A percentile compares a stretch with the other conserved stretches of the same genome.
These are phyloP conservation scores for Cromileptes altivelis DNA, from an alignment of 2,113 vertebrate species.

Conservation along the genomic window DNA sequence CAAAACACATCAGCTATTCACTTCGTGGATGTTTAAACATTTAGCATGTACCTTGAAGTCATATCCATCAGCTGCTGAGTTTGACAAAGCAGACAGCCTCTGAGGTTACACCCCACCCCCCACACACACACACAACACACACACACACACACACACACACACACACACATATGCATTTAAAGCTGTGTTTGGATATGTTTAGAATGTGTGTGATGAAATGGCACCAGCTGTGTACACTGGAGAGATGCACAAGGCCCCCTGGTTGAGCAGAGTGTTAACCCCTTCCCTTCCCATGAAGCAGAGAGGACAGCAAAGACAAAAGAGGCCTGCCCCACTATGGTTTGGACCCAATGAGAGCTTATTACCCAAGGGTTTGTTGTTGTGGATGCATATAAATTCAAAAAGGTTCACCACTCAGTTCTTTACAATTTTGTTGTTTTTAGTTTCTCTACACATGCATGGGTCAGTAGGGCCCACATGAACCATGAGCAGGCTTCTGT, in stretches of 20 bases:
- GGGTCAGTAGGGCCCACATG: slow-evolving; percentile 28
- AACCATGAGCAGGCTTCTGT: slow-evolving; percentile 53
- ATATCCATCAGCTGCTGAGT: slow-evolving; percentile 75
- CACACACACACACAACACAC: slow-evolving; percentile 46
- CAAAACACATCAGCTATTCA: slow-evolving; percentile 75
- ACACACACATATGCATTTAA: slow-evolving; percentile 58
- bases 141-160: slow-evolving; percentile 2
- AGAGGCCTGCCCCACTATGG: slow-evolving; percentile 30
- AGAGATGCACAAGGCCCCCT: slow-evolving; percentile 74
- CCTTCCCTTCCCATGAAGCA: slow-evolving; percentile 63
- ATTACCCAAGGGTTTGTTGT: slow-evolving; percentile 40
- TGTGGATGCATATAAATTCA: slow-evolving; percentile 63
- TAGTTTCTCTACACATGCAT: slow-evolving; percentile 48
- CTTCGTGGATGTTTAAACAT: slow-evolving; percentile 69
- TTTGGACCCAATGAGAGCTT: slow-evolving; percentile 43
- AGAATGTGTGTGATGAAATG: slow-evolving; percentile 86
- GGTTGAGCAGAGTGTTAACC: slow-evolving; percentile 79
- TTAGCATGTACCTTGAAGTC: slow-evolving; percentile 72
- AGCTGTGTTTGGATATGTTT: slow-evolving; percentile 85
- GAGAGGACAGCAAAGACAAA: slow-evolving; percentile 52
- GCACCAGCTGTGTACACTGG: slow-evolving; percentile 86
- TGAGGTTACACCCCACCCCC: slow-evolving; percentile 50
- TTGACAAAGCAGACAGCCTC: slow-evolving; percentile 72
- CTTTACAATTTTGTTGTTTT: slow-evolving; percentile 64
- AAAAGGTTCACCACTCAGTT: slow-evolving; percentile 17